Percentiles rank a stretch among this genome's conserved stretches.
These are phyloP conservation scores for Marisa cornuarietis DNA, from an alignment of 1,140 invertebrate species.

Conservation along the genomic window DNA sequence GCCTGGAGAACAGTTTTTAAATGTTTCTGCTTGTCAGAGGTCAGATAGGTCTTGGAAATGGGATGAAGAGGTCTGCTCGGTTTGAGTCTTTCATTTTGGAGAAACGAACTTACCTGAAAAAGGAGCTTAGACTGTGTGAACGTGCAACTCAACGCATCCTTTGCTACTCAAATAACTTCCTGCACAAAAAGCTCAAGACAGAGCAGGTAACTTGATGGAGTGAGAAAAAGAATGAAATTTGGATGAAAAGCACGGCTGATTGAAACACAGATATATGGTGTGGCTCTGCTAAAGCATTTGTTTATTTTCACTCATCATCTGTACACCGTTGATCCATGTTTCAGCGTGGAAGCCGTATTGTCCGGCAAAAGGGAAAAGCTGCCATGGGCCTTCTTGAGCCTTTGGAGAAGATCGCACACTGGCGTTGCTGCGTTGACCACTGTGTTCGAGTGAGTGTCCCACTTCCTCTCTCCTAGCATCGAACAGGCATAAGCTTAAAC, in stretches of 20 bases:
- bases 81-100: conserved; percentile 60
- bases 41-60: conserved; percentile 59
- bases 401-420: conserved; percentile 38
- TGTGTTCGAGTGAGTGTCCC: conserved; percentile 52
- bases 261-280: too few relatives aligned
- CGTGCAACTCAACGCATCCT: conserved; percentile 57
- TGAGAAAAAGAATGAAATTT: not conserved
- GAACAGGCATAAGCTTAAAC: too few relatives aligned
- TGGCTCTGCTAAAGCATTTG: too few relatives aligned
- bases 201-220: conserved; percentile 47
- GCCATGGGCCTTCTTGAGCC: conserved; percentile 42
- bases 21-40: not conserved
- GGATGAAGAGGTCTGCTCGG: conserved; percentile 54
- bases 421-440: conserved; percentile 53
- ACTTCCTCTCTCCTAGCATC: not conserved
- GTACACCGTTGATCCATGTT: too few relatives aligned
- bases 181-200: conserved; percentile 62
- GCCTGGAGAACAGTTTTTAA: too few relatives aligned
- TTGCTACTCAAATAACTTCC: conserved; percentile 64
- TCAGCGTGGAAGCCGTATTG: conserved; percentile 38
- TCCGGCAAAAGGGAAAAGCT: conserved; percentile 48
- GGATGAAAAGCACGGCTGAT: too few relatives aligned
- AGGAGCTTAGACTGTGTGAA: conserved; percentile 57
- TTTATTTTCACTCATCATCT: too few relatives aligned
- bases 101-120: conserved; percentile 45